Evolutionary conservation across 2,113 vertebrate species (phyloP).

Genomic region (Chaetodon trifascialis): DNA sequence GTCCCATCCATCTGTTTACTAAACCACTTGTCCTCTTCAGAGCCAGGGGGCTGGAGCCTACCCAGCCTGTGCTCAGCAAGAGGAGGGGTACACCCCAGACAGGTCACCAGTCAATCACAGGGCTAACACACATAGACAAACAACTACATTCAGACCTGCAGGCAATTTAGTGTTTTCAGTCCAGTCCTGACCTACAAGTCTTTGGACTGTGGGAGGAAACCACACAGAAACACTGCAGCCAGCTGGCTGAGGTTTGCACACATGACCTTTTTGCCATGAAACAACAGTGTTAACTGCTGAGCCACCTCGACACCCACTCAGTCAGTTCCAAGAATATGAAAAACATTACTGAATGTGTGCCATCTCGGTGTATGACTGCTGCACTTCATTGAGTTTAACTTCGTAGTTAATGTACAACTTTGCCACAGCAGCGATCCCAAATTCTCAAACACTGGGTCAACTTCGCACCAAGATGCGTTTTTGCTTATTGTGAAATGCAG

Average conservation of each 20-base stretch:
- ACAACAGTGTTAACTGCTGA: slow-evolving; percentile 2
- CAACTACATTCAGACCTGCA: not conserved
- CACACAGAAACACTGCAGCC: slow-evolving; percentile 21
- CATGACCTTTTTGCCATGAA: not conserved
- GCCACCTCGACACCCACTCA: slow-evolving; percentile 12
- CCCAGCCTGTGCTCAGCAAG: slow-evolving; percentile 12
- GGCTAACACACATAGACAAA: not conserved
- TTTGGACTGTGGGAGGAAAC: slow-evolving; percentile 14
- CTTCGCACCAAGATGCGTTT: not conserved
- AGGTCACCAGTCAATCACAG: not conserved
- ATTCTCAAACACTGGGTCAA: not conserved
- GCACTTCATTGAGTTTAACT: not conserved
- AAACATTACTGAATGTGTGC: slow-evolving; percentile 14
- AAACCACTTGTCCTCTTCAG: not conserved
- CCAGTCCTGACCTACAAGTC: not conserved
- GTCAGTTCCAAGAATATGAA: slow-evolving; percentile 6
- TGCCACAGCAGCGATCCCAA: not conserved
- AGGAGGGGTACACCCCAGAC: not conserved
- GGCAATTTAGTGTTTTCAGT: not conserved
- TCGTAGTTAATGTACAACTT: not conserved
- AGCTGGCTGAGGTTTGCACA: slow-evolving; percentile 3
- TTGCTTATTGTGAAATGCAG: not conserved
- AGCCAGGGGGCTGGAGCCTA: not conserved
- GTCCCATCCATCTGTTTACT: slow-evolving; percentile 1
- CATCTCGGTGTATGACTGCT: not conserved